Evolutionary conservation across 2,797 vertebrate genomes (phyloP).

Genomic region (Tragelaphus oryx): DNA sequence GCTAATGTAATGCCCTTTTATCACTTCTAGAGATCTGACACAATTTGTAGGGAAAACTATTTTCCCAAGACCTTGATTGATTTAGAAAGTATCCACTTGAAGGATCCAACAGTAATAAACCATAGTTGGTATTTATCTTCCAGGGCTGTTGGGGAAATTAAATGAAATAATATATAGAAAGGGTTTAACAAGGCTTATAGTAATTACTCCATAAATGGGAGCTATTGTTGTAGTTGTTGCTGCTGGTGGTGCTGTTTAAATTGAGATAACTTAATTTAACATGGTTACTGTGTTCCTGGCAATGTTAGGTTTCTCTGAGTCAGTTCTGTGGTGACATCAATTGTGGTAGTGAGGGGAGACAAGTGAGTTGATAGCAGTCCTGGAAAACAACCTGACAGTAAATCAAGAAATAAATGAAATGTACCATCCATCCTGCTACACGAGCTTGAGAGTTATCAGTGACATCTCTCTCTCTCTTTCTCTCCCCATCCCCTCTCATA

Average conservation of each 20-base stretch:
- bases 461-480: background rate
- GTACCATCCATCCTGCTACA: background rate
- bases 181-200: background rate
- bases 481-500: background rate
- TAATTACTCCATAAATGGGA: conserved; percentile 5
- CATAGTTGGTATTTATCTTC: background rate
- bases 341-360: background rate
- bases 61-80: background rate
- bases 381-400: conserved; percentile 40
- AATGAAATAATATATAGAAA: background rate
- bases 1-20: background rate
- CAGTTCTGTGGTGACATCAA: conserved; percentile 3
- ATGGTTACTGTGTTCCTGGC: background rate
- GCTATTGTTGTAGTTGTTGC: background rate
- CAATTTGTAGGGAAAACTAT: background rate
- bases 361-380: background rate
- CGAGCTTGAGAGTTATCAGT: background rate
- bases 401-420: conserved; percentile 38
- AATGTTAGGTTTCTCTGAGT: conserved; percentile 7
- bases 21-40: conserved; percentile 9
- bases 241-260: background rate
- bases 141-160: background rate
- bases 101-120: conserved; percentile 8
- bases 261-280: background rate
- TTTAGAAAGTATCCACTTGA: conserved; percentile 18